Percentiles rank a stretch among this genome's conserved stretches.
Evolutionary conservation across 2,888 invertebrate species (phyloP).

Genomic region (Leuctra nigra): DNA sequence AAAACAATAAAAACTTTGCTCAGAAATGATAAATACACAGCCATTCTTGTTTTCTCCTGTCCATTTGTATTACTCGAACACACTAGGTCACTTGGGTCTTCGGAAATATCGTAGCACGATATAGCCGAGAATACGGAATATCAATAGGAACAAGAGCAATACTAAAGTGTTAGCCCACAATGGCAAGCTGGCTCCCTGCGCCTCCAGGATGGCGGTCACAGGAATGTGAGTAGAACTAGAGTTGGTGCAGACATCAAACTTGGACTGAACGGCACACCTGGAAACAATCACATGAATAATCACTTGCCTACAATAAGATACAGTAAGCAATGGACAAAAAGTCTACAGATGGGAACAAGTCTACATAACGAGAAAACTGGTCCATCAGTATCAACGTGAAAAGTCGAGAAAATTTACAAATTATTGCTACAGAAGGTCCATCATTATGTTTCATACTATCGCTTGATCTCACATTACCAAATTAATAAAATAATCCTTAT

Average conservation of each 20-base stretch:
- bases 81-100: conserved; percentile 54
- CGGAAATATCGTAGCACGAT: conserved; percentile 63
- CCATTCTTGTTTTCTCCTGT: conserved; percentile 26
- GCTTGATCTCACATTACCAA: too few species aligned
- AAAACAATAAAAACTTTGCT: conserved; percentile 24
- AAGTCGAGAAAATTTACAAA: too few species aligned
- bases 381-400: too few species aligned
- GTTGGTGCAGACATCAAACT: conserved; percentile 55
- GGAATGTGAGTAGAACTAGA: conserved; percentile 51
- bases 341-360: too few species aligned
- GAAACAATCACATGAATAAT: too few species aligned
- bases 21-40: conserved; percentile 27
- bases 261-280: conserved; percentile 61
- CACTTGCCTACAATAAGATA: too few species aligned
- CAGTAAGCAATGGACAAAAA: too few species aligned
- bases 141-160: conserved; percentile 59
- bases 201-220: conserved; percentile 56
- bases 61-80: conserved; percentile 14
- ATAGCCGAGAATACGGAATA: conserved; percentile 66
- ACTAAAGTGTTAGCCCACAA: conserved; percentile 69
- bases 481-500: too few species aligned
- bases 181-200: conserved; percentile 56
- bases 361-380: too few species aligned
- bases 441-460: too few species aligned
- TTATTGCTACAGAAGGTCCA: too few species aligned